Evolutionary conservation across 2,888 invertebrate genomes (phyloP), one percentile per base, ranked within the genome.

Genomic region (Pasiphila rectangulata): DNA sequence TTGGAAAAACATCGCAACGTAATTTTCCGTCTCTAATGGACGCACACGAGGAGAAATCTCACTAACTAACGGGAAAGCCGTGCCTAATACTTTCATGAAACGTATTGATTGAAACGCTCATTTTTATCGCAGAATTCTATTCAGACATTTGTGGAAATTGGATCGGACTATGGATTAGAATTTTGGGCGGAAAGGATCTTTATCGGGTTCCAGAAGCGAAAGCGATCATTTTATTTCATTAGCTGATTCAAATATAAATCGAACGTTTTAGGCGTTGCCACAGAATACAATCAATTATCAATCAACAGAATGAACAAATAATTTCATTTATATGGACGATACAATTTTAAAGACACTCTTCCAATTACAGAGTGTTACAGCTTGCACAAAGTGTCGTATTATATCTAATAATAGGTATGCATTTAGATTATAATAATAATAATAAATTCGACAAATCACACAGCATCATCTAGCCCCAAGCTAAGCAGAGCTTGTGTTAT

Each of bases 41-140:
- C 36, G 40, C 39, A 44, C 39, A 49, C 35, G 49, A 44, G 36
- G 39, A 49, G 35, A 44, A 49, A 49, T 40, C 39, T 30, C n/a
- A 16, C 25, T 13, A 34, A 36, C 42, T 34, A 42, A 42, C 43
- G 27, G 21, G 39, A 39, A 43, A 48, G 39, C 43, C 9, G 23
- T 34, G 4, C 19, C 35, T 32, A 24, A 19, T 41, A 37, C 13
- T 40, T 42, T 35, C 21, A 21, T 46, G 27, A 40, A 36, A 40
- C 23, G 36, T 21, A 40, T 46, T 46, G 29, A 46, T 36, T 40
- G 29, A 40, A 46, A 46, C 23, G 35, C 23, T 29, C 10, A 36
- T 40, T 46, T 24, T 32, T 6, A 32, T 32, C 17, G 9, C 9
- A 9, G 17, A 32, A 32, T 32, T 32, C 17, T 5, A 17, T 30